Base-by-base conservation (phyloP, 2,113 vertebrate species). In the Anoplopoma fimbria region DNA sequence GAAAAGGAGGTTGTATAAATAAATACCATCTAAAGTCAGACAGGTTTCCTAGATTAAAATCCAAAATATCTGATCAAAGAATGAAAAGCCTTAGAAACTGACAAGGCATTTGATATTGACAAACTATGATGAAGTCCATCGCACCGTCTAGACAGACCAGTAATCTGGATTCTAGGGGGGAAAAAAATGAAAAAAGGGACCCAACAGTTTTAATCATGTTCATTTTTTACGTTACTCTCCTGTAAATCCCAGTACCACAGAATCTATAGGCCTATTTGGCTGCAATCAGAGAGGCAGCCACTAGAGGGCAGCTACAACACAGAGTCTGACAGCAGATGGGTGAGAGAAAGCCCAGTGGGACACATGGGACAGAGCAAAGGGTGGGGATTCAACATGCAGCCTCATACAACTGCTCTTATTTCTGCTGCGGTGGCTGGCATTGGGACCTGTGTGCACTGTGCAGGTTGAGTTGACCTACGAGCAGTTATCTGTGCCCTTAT, bases 161-260 rank as follows among this genome's bases (percentile, higher is more conserved):
- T 87, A 86, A 92, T 89, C 79, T 87, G 62, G 69, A 88, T 77
- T 79, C 67, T 64, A 69, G 38, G 13, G 55, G 25, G n/a, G 5
- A 0, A 38, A 65, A 40, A 69, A n/a, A n/a, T n/a, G n/a, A n/a
- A n/a, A 61, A 34, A 17, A 63, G n/a, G 23, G 85, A 75, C 21
- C 53, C 34, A 58, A 75, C 79, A 82, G 72, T 85, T 89, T 84
- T 77, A 86, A 92, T 73, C 57, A 75, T 82, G 92, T 92, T 93
- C 83, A 92, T 92, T 94, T 55, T 94, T 83, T 93, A 93, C 89
- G 85, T 75, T 93, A 95, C 95, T 94, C 90, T 90, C 82, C 71
- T 29, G 82, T 86, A 93, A 93, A 93, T 88, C 91, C 81, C 68
- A 33, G 4, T 70, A 67, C 40, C 53, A 69, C 15, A 65, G 36